Evolutionary conservation across 2,888 invertebrate species (phyloP).

Genomic region (Fragum sueziense): DNA sequence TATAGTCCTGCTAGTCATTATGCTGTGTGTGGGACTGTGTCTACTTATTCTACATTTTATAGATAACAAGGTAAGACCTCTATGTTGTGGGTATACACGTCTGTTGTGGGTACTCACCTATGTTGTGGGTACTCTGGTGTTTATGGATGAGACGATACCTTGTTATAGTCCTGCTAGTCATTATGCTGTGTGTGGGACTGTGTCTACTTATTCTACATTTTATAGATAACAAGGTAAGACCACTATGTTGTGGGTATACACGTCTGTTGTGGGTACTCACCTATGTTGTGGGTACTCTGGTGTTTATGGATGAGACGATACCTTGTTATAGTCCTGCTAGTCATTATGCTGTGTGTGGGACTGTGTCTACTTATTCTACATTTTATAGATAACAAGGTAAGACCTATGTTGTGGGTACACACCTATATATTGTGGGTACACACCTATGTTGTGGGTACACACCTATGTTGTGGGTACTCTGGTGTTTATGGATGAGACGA

Average conservation of each 20-base stretch:
- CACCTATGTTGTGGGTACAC: too few relatives aligned
- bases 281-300: too few relatives aligned
- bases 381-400: slow-evolving; percentile 62
- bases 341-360: slow-evolving; percentile 87
- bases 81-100: too few relatives aligned
- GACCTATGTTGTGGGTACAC: too few relatives aligned
- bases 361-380: slow-evolving; percentile 85
- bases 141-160: slow-evolving; percentile 89
- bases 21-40: slow-evolving; percentile 86
- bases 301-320: slow-evolving; percentile 89
- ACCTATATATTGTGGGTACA: too few relatives aligned
- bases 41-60: slow-evolving; percentile 85
- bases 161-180: slow-evolving; percentile 88
- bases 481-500: slow-evolving; percentile 89
- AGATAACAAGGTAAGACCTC: slow-evolving; percentile 55
- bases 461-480: too few relatives aligned
- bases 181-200: slow-evolving; percentile 86
- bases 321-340: slow-evolving; percentile 89
- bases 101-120: too few relatives aligned
- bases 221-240: slow-evolving; percentile 59
- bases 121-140: too few relatives aligned
- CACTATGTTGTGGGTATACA: too few relatives aligned
- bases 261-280: too few relatives aligned
- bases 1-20: slow-evolving; percentile 88
- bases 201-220: slow-evolving; percentile 85